Base-by-base conservation (phyloP, 2,888 invertebrate species). In the Oscheius sp. region DNA sequence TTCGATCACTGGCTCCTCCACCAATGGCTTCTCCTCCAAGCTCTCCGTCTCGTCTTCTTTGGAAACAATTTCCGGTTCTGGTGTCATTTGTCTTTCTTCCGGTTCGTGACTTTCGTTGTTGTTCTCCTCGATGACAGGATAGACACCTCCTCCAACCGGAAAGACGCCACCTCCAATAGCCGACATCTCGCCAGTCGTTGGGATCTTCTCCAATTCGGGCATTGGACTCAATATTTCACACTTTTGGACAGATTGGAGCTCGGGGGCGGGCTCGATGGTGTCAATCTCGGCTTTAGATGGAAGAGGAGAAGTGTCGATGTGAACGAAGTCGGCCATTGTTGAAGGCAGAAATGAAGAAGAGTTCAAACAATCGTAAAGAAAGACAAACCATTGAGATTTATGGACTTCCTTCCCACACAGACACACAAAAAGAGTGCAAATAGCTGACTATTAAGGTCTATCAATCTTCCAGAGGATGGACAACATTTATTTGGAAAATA, bases 221-320 rank as follows among this genome's bases (percentile, higher is more conserved):
- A 20, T 20, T 15, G 55, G 55, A 55, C 20, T 34, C 34, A 55
- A 23, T 12, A 20, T 29, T 34, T 55, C 55, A 34, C 55, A 55
- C n/a, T 55, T 17, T 6, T 33, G 55, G 34, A 20, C 20, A 17
- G 55, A n/a, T n/a, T 55, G 34, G 8, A 55, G 12, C 25, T 55
- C 55, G n/a, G 55, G 55, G 3, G 15, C 55, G 2, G 33, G 33
- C 20, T 34, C 55, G 10, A 52, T 52, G 12, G 52, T 52, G 4
- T 10, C 29, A 3, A 52, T 52, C 15, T 55, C 55, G 34, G 34
- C 12, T 17, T 4, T 20, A 6, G 42, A n/a, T 5, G 33, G 17
- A n/a, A 25, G 25, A n/a, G 20, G 33, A n/a, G 34, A 3, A 10
- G 33, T 53, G 29, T 27, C 10, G 31, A 31, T 12, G n/a, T 53